Evolutionary conservation across 2,797 vertebrate species (phyloP), one percentile per base, ranked within the genome.

Genomic region (Sparus aurata): DNA sequence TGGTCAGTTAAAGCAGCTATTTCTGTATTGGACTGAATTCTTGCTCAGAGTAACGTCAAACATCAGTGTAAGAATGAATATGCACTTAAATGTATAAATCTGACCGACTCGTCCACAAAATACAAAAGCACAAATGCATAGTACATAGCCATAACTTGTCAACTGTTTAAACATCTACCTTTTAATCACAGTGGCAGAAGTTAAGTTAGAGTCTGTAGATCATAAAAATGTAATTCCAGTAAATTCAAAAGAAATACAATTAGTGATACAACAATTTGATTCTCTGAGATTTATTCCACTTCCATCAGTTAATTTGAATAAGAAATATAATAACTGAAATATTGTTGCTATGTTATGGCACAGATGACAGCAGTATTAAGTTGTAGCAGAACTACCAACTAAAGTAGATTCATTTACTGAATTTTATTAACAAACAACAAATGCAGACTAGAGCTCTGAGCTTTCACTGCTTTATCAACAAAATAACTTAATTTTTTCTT

Each of bases 1-100:
- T 49, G 41, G 38, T 84, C 54, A 69, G 59, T 83, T 74, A 63
- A 82, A 75, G 47, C 47, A 66, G 63, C 23, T 47, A 18, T 41
- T n/a, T 75, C 77, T 43, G 2, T 46, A 73, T 7, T 65, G 27
- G 71, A 49, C 43, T 72, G 15, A 38, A 12, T 46, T 71, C 27
- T 43, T 20, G 50, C n/a, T 38, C 38, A 38, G 38, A 55, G 3
- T 68, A 7, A 53, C 34, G 16, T 64, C 7, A 60, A 22, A 69
- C 77, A n/a, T 74, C 27, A 46, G 3, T 65, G 10, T 17, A 53
- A 38, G 17, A 66, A 69, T 47, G 3, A 0, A 47, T 69, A 6
- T 54, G 55, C 61, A 30, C 16, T 43, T 53, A 20, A 34, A 65
- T 64, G 2, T 18, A 5, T 63, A 18, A 23, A 27, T 17, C 30